Base-by-base conservation (phyloP, 1,140 invertebrate genomes). In the Formica exsecta region DNA sequence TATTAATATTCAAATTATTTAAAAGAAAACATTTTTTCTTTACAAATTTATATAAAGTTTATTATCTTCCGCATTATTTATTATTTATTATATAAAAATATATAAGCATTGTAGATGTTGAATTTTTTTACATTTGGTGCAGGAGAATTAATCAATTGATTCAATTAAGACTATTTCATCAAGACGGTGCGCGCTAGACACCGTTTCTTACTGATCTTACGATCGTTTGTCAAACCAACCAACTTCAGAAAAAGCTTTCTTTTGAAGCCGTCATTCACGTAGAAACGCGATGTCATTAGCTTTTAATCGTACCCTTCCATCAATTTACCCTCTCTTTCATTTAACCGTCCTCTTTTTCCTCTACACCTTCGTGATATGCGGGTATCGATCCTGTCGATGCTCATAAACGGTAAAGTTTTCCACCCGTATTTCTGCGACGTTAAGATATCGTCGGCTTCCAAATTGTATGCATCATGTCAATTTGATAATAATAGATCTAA, bases 281-380 rank as follows among this genome's bases (percentile, higher is more conserved):
- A 57, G 84, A 86, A 86, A 70, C 65, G 76, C 85, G 77, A 79
- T 86, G 76, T 86, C 85, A 80, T 86, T 81, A 71, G 76, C 85
- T 70, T 81, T 70, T 86, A 86, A 86, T 86, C 76, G 76, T 68
- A 61, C 29, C 85, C 66, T 86, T 86, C 77, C 77, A 86, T 86
- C 85, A 80, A 86, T 86, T 80, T 62, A 77, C 57, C 81, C 59
- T 76, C 59, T 77, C 71, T 76, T 85, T 77, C 73, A 64, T 77
- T 65, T 73, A 83, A 41, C 79, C 68, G 54, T 36, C 36, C 61
- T 64, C 59, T 62, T 65, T 83, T 65, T 44, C 73, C 59, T 54
- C 41, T n/a, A 77, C 62, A 77, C 59, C 74, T 77, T 76, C 81
- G 73, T 75, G 81, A 85, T 57, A 77, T 59, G 84, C 73, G 74